Evolutionary conservation across 2,113 vertebrate genomes (phyloP).

Genomic region (Zosterops borbonicus): DNA sequence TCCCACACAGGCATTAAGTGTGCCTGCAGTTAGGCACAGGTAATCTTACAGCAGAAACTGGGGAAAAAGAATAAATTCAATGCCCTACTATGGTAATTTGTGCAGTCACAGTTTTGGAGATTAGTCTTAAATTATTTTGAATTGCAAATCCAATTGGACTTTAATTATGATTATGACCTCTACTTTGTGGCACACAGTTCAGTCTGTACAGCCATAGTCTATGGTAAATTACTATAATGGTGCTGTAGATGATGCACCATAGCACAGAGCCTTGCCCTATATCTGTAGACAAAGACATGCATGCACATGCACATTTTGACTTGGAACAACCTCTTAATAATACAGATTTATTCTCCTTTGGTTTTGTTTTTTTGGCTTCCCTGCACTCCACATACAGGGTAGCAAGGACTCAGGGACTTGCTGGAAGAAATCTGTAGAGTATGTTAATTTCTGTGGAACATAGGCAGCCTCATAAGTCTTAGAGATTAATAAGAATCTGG

Average conservation of each 20-base stretch:
- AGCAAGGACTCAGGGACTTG: slow-evolving; percentile 37
- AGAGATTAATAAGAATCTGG: slow-evolving; percentile 83
- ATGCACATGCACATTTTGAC: slow-evolving; percentile 21
- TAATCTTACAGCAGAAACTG: neutral
- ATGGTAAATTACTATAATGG: neutral
- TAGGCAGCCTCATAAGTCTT: slow-evolving; percentile 79
- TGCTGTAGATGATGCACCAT: neutral
- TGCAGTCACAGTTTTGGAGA: neutral
- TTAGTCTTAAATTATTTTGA: slow-evolving; percentile 49
- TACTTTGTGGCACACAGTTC: neutral
- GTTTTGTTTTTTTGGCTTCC: neutral
- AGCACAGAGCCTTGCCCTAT: neutral
- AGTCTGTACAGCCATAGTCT: neutral
- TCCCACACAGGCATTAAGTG: neutral
- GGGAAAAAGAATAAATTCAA: neutral
- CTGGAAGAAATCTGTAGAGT: slow-evolving; percentile 74
- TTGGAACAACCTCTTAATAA: slow-evolving; percentile 2
- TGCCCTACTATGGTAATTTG: neutral
- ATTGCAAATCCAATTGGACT: slow-evolving; percentile 30
- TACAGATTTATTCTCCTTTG: slow-evolving; percentile 9
- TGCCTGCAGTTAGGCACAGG: neutral
- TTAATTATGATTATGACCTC: slow-evolving; percentile 27
- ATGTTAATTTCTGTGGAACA: slow-evolving; percentile 81
- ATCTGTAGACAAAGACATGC: neutral
- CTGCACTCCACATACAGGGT: neutral